Evolutionary conservation across 2,113 vertebrate genomes (phyloP).

Genomic region (Maccullochella peelii): DNA sequence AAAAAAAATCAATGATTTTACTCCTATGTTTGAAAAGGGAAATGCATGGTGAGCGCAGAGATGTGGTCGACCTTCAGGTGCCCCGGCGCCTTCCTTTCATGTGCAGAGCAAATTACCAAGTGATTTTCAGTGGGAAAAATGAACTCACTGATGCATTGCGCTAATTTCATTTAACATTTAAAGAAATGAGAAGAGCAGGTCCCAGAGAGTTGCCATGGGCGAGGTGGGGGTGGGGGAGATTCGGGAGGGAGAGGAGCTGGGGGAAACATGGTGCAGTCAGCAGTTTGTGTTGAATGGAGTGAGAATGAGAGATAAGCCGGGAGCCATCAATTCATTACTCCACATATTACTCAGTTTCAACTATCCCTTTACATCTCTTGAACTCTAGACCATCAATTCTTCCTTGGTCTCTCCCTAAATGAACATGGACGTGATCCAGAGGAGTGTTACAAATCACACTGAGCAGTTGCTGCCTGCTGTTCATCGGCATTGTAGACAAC

Average conservation of each 20-base stretch:
- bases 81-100: slow-evolving; percentile 66
- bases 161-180: slow-evolving; percentile 80
- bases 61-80: slow-evolving; percentile 75
- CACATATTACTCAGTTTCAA: slow-evolving; percentile 55
- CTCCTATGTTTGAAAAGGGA: slow-evolving; percentile 59
- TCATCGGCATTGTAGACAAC: neutral
- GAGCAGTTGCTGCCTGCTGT: neutral
- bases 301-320: slow-evolving; percentile 68
- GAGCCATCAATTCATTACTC: slow-evolving; percentile 68
- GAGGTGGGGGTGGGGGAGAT: slow-evolving; percentile 8
- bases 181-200: slow-evolving; percentile 62
- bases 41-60: slow-evolving; percentile 52
- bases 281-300: slow-evolving; percentile 74
- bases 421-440: neutral
- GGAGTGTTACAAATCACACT: slow-evolving; percentile 11
- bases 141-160: slow-evolving; percentile 76
- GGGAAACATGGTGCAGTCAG: slow-evolving; percentile 69
- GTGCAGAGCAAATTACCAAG: slow-evolving; percentile 66
- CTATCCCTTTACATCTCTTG: slow-evolving; percentile 37
- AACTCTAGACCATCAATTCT: slow-evolving; percentile 31
- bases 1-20: slow-evolving; percentile 62
- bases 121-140: slow-evolving; percentile 74
- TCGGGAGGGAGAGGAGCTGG: neutral
- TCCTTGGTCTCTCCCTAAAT: neutral
- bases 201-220: slow-evolving; percentile 54